These are phyloP conservation scores for Tragelaphus oryx DNA, from an alignment of 2,797 vertebrate species.

Conservation along the genomic window DNA sequence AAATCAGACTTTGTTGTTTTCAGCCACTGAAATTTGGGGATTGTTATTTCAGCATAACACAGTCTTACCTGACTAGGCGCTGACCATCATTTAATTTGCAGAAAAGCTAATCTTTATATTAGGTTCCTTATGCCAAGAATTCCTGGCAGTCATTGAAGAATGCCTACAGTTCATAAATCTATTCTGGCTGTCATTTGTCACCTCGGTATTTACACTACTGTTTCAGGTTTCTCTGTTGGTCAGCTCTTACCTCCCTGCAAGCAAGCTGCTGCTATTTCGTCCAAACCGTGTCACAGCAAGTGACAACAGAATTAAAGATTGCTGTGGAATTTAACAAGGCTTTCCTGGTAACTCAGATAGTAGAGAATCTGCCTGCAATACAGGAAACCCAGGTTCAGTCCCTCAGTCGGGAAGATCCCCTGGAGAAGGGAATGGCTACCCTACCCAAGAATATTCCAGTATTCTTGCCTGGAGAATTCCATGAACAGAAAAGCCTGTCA, in stretches of 20 bases:
- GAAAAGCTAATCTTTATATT: not conserved
- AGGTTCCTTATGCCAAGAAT: constrained; percentile 22
- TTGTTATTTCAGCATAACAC: not conserved
- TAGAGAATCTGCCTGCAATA: not conserved
- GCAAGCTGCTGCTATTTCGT: not conserved
- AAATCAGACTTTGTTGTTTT: not conserved
- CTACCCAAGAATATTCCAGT: not conserved
- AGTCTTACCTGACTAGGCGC: not conserved
- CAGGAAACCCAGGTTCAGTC: not conserved
- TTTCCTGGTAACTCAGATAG: not conserved
- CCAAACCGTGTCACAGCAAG: not conserved
- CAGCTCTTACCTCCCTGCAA: not conserved
- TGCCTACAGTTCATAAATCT: not conserved
- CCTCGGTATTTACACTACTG: not conserved
- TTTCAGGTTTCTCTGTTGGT: not conserved
- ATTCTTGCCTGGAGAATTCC: not conserved
- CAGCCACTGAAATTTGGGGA: not conserved
- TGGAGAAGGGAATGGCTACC: not conserved
- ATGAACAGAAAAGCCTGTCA: not conserved
- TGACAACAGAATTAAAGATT: not conserved
- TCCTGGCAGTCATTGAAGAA: not conserved
- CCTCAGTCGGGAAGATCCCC: not conserved
- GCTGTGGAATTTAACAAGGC: not conserved
- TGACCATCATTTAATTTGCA: not conserved
- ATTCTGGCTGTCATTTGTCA: not conserved